A percentile compares a stretch with the other conserved stretches of the same genome.
Evolutionary conservation across 2,797 vertebrate species (phyloP).

Genomic region (Lutjanus argentimaculatus): DNA sequence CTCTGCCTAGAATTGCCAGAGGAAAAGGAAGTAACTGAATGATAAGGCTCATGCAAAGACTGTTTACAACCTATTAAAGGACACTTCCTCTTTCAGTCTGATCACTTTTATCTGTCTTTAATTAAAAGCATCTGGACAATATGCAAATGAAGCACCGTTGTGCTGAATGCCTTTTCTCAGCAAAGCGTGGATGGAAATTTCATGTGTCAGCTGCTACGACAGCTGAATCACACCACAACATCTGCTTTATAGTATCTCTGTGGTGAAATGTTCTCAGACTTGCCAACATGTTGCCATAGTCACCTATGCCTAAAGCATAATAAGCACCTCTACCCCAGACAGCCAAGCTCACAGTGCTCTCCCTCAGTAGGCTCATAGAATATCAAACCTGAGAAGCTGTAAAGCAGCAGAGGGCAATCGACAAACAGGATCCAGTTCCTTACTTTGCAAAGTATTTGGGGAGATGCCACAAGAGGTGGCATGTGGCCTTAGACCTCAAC

Average conservation of each 20-base stretch:
- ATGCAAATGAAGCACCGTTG: slow-evolving; percentile 13
- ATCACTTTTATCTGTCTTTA: slow-evolving; percentile 36
- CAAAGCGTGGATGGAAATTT: slow-evolving; percentile 44
- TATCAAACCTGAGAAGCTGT: slow-evolving; percentile 64
- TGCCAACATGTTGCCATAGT: slow-evolving; percentile 64
- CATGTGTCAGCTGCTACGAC: slow-evolving; percentile 61
- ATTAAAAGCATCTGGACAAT: slow-evolving; percentile 29
- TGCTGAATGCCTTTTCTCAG: slow-evolving; percentile 51
- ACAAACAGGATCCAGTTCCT: slow-evolving; percentile 60
- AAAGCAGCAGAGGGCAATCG: slow-evolving; percentile 55
- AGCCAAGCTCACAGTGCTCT: slow-evolving; percentile 21
- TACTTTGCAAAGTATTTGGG: slow-evolving; percentile 54
- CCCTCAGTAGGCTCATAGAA: slow-evolving; percentile 31
- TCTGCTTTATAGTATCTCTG: slow-evolving; percentile 65
- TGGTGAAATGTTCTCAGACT: slow-evolving; percentile 43
- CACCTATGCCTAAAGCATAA: slow-evolving; percentile 52
- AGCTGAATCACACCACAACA: slow-evolving; percentile 68
- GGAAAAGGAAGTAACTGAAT: not conserved
- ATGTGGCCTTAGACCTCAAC: slow-evolving; percentile 55
- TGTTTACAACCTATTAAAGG: not conserved
- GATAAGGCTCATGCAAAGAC: not conserved
- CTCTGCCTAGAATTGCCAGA: not conserved
- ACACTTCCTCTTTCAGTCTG: slow-evolving; percentile 22
- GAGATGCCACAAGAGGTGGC: slow-evolving; percentile 63
- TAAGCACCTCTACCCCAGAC: slow-evolving; percentile 42